These are phyloP conservation scores for Ostrea denselamellosa DNA, from an alignment of 1,140 invertebrate genomes.

Conservation along the genomic window DNA sequence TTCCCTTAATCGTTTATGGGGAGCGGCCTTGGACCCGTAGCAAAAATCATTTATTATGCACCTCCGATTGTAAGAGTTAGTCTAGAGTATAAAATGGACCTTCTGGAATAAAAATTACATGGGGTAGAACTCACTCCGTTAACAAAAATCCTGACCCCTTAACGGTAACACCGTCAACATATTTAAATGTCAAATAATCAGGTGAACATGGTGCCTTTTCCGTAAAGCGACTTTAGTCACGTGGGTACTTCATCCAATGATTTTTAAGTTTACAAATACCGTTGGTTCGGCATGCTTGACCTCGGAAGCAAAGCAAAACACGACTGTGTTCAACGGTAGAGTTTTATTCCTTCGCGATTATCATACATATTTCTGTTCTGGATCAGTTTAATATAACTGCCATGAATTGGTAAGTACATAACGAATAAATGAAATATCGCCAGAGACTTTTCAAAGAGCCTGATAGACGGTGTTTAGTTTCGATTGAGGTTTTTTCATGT, in stretches of 20 bases:
- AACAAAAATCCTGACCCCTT: no score
- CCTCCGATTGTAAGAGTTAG: no score
- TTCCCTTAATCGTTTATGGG: no score
- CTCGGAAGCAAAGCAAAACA: conserved; percentile 39
- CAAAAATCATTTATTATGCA: no score
- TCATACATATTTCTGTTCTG: neutral
- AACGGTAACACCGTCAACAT: no score
- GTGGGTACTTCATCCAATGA: neutral
- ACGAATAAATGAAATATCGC: neutral
- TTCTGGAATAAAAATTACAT: no score
- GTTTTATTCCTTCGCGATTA: neutral
- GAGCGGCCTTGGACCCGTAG: no score
- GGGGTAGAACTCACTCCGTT: no score
- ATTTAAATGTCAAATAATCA: no score
- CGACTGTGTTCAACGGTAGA: neutral
- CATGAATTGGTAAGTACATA: conserved; percentile 8
- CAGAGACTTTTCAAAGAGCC: neutral
- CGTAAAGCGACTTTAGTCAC: neutral
- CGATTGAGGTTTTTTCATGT: neutral
- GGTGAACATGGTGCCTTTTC: no score
- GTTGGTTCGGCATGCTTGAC: conserved; percentile 33
- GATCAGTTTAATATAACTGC: neutral
- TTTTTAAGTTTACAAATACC: conserved; percentile 37
- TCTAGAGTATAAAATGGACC: no score
- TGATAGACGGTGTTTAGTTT: neutral